Evolutionary conservation across 2,888 invertebrate species (phyloP).

Genomic region (Sminthurinus aureus): DNA sequence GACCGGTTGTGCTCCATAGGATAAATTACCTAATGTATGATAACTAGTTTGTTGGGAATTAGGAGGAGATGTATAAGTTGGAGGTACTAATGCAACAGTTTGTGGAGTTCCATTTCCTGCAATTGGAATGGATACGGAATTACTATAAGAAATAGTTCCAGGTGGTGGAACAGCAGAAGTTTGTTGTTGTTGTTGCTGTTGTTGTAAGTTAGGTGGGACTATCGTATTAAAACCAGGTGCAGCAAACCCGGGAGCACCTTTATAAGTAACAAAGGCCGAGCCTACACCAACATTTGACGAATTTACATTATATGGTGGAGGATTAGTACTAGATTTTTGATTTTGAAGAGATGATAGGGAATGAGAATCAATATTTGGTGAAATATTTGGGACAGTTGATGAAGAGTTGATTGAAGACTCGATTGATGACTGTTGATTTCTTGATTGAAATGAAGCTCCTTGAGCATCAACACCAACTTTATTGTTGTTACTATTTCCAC

Average conservation of each 20-base stretch:
- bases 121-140: constrained; percentile 15
- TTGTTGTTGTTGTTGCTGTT: too few relatives aligned
- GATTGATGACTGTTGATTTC: constrained; percentile 46
- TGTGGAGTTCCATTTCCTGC: constrained; percentile 29
- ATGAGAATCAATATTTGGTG: constrained; percentile 41
- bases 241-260: constrained; percentile 57
- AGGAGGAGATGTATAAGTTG: constrained; percentile 24
- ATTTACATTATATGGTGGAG: constrained; percentile 46
- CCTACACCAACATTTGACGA: constrained; percentile 52
- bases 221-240: constrained; percentile 58
- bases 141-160: constrained; percentile 39
- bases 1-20: constrained; percentile 52
- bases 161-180: constrained; percentile 19
- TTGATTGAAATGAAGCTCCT: constrained; percentile 45
- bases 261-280: constrained; percentile 59
- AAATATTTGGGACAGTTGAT: constrained; percentile 35
- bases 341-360: constrained; percentile 36
- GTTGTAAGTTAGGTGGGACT: constrained; percentile 16
- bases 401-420: constrained; percentile 27
- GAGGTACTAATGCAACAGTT: constrained; percentile 5
- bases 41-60: constrained; percentile 24
- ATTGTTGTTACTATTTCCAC: constrained; percentile 14
- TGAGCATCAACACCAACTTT: not conserved
- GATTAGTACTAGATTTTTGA: constrained; percentile 27
- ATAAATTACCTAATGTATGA: constrained; percentile 49